Percentiles rank a stretch among this genome's conserved stretches.
These are phyloP conservation scores for Paramormyrops hopkinsi DNA, from an alignment of 2,797 vertebrate genomes.

Conservation along the genomic window DNA sequence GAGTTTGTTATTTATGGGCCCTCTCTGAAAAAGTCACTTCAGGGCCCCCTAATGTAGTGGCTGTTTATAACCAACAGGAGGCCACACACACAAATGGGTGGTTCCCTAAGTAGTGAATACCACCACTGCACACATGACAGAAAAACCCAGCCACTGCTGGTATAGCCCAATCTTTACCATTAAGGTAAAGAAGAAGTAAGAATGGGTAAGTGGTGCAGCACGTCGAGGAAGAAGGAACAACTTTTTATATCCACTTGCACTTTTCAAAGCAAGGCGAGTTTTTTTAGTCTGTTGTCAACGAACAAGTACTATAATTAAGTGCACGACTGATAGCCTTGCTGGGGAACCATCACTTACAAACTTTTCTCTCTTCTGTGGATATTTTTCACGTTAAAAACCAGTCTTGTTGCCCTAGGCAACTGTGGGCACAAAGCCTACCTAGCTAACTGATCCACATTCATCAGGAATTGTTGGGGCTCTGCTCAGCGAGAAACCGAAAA, in stretches of 20 bases:
- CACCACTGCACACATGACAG: neutral
- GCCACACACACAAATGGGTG: neutral
- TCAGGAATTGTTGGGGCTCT: neutral
- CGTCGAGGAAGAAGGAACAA: neutral
- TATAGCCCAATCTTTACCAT: neutral
- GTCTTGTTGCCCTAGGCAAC: slow-evolving; percentile 3
- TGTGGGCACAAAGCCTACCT: neutral
- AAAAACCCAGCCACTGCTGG: neutral
- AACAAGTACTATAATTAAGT: slow-evolving; percentile 1
- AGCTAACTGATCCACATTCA: neutral
- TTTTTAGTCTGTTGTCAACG: neutral
- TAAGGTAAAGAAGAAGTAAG: neutral
- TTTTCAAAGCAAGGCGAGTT: neutral
- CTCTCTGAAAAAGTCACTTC: neutral
- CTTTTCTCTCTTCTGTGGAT: neutral
- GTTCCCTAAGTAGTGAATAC: neutral
- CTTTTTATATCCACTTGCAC: neutral
- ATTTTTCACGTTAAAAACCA: neutral
- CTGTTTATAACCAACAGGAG: neutral
- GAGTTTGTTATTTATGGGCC: neutral
- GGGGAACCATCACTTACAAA: neutral
- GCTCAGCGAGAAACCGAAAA: neutral
- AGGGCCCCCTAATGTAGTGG: neutral
- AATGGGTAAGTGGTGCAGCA: too few relatives aligned
- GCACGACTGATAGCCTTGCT: neutral